Conservation (phyloP, 2,797 vertebrate species). For the Buphagus erythrorhynchus region DNA sequence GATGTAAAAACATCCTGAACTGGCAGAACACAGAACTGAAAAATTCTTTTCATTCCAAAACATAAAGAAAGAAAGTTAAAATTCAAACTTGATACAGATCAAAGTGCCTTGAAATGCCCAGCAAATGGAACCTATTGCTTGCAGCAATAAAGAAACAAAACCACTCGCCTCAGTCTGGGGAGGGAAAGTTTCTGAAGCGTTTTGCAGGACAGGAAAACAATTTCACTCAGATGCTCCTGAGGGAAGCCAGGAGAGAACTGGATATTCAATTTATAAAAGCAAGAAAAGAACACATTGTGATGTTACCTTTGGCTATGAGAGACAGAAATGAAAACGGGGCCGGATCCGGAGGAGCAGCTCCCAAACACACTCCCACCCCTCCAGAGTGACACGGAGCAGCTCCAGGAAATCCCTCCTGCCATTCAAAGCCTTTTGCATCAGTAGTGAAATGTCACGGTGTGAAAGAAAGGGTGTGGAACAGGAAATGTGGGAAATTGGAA, state of each 20-base stretch:
- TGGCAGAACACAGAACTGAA: neutral
- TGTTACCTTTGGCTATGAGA: neutral
- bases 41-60: neutral
- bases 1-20: neutral
- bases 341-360: neutral
- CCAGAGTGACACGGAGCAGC: neutral
- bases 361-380: neutral
- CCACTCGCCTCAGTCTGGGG: neutral
- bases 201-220: constrained; percentile 28
- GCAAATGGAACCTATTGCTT: neutral
- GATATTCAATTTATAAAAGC: neutral
- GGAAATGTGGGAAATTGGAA: neutral
- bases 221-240: neutral
- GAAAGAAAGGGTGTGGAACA: neutral
- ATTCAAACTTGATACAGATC: neutral
- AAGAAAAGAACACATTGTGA: neutral
- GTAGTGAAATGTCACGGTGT: neutral
- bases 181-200: neutral
- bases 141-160: neutral
- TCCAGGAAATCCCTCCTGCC: neutral
- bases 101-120: neutral
- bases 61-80: neutral
- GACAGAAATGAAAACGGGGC: neutral
- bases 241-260: neutral
- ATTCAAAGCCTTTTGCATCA: neutral